Percentiles rank a stretch among this genome's conserved stretches.
These are phyloP conservation scores for Cephus pygmeus DNA, from an alignment of 2,888 invertebrate genomes.

Conservation along the genomic window DNA sequence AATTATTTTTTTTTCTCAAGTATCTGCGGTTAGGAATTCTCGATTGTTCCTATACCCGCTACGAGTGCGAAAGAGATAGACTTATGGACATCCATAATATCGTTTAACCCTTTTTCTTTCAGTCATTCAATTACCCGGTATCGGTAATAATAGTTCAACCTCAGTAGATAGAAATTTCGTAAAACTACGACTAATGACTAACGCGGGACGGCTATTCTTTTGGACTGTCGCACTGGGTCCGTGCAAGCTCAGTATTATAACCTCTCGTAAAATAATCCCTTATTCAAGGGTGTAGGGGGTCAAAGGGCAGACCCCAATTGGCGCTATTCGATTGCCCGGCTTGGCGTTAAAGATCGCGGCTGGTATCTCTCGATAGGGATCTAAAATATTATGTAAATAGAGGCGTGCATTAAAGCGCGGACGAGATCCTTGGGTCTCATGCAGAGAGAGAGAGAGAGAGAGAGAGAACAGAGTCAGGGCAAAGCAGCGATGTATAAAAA, in stretches of 20 bases:
- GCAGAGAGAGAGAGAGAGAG: slow-evolving; percentile 23
- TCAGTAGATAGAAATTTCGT: too few species aligned
- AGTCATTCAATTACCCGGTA: too few species aligned
- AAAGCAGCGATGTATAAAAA: slow-evolving; percentile 45
- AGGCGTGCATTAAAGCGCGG: slow-evolving; percentile 29
- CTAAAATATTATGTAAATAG: slow-evolving; percentile 61
- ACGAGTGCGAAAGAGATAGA: too few species aligned
- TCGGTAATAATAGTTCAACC: too few species aligned
- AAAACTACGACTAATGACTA: too few species aligned
- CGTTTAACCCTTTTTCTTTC: too few species aligned
- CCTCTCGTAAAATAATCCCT: background rate
- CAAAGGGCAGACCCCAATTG: background rate
- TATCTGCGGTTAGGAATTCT: too few species aligned
- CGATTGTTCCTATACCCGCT: too few species aligned
- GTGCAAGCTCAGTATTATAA: background rate
- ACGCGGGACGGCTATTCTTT: background rate
- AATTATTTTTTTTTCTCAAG: too few species aligned
- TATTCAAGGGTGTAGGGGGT: too few species aligned
- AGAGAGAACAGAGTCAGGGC: slow-evolving; percentile 26
- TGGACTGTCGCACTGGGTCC: background rate
- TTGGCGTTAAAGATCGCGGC: slow-evolving; percentile 33
- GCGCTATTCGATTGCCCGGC: slow-evolving; percentile 21
- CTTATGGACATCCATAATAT: too few species aligned
- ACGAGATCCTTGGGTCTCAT: slow-evolving; percentile 8
- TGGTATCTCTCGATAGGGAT: slow-evolving; percentile 38